Base-by-base conservation (phyloP, 2,113 vertebrate genomes). In the Pterocles burchelli region DNA sequence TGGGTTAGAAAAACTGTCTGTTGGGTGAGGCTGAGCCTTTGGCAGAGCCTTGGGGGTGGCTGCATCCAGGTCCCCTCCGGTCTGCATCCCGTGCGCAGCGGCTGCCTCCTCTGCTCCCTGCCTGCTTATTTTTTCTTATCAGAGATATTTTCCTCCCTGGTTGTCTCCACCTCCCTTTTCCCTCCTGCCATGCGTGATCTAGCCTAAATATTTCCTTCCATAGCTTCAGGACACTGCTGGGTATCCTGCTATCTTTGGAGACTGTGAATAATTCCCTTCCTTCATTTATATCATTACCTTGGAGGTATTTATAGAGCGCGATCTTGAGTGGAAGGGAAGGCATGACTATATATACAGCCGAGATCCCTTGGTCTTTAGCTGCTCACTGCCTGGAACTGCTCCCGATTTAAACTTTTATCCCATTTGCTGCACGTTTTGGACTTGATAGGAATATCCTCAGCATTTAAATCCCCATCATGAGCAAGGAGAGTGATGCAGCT, bases 231-330 rank as follows among this genome's bases (percentile, higher is more conserved):
- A 96, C 92, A 92, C 93, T 93, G 90, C 83, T 89, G 85, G 54
- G 66, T 92, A 81, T 94, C 89, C 82, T 95, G 72, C 81, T 88
- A 93, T 93, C 96, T 96, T 97, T 49, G 65, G 93, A 97, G 95
- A 96, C 85, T 92, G 80, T 72, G 9, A 92, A 92, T 96, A 95
- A 97, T 96, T 96, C 95, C 95, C 96, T 89, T 51, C 76, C 88
- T 97, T 96, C 95, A 93, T 97, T 94, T 96, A 68, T 95, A 94
- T 92, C 85, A 52, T 96, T 96, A 96, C 93, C 95, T 97, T 93
- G 92, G 84, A 96, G 95, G 92, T 96, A 96, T 97, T 97, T 97
- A 96, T 97, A 97, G 96, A 97, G 78, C 3, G 1, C 62, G 81
- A 86, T 93, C 93, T 77, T 82, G 67, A 94, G 82, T 91, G 75